A percentile compares a stretch with the other conserved stretches of the same genome.
Conservation (phyloP, 64 coral and sea anemone species). For the Actinia equina region DNA sequence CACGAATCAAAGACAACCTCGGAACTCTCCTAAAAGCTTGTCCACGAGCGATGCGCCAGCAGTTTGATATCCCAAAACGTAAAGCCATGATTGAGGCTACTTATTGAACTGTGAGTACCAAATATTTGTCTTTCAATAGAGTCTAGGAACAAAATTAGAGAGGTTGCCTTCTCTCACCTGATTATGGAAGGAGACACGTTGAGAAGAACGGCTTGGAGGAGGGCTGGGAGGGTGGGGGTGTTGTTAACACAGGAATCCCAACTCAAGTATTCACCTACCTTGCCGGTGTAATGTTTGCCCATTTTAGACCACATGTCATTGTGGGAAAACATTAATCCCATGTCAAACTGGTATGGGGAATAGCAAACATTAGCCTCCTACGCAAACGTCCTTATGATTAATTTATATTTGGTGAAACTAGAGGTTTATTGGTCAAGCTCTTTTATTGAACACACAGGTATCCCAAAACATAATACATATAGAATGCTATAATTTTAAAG, state of each 20-base stretch:
- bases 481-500: too few relatives aligned
- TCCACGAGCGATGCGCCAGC: not conserved
- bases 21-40: not conserved
- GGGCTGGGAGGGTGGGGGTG: not conserved
- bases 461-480: too few relatives aligned
- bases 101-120: not conserved
- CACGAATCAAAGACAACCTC: not conserved
- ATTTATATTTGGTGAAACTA: too few relatives aligned
- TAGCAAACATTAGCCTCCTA: too few relatives aligned
- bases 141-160: not conserved
- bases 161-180: not conserved
- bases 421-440: too few relatives aligned
- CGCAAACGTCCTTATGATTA: too few relatives aligned
- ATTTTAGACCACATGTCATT: too few relatives aligned
- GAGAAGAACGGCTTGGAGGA: not conserved
- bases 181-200: not conserved
- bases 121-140: not conserved
- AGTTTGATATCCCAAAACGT: not conserved
- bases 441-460: too few relatives aligned
- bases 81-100: not conserved
- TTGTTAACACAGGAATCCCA: not conserved
- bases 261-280: too few relatives aligned
- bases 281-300: too few relatives aligned
- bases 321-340: too few relatives aligned
- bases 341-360: too few relatives aligned